A percentile compares a stretch with the other conserved stretches of the same genome.
Evolutionary conservation across 2,797 vertebrate genomes (phyloP).

Genomic region (Gobionotothen gibberifrons): DNA sequence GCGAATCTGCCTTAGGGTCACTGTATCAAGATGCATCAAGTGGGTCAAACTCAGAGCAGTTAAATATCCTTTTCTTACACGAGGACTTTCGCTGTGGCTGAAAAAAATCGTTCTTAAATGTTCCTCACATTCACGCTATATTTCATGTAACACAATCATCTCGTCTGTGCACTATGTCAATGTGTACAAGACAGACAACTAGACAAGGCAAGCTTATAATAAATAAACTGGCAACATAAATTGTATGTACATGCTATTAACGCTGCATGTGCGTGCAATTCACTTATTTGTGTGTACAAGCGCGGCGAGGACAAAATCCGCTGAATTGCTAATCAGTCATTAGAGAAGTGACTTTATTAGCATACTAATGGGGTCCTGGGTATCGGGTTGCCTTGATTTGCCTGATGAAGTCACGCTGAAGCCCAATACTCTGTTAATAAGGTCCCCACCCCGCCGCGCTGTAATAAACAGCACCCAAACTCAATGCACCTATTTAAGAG

Average conservation of each 20-base stretch:
- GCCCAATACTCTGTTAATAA: constrained; percentile 64
- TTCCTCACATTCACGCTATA: constrained; percentile 19
- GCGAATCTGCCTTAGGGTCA: neutral
- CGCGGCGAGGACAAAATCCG: constrained; percentile 47
- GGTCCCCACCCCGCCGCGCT: constrained; percentile 33
- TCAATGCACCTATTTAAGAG: constrained; percentile 30
- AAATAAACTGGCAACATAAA: constrained; percentile 37
- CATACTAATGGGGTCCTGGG: constrained; percentile 74
- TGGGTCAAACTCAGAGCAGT: constrained; percentile 1
- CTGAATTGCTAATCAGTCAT: constrained; percentile 78
- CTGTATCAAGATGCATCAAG: constrained; percentile 7
- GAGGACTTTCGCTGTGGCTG: neutral
- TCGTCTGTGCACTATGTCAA: constrained; percentile 9
- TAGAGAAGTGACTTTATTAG: constrained; percentile 77
- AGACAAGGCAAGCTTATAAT: constrained; percentile 8
- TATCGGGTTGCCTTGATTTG: constrained; percentile 64
- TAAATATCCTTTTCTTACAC: constrained; percentile 5
- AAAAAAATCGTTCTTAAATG: neutral
- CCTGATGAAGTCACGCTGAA: constrained; percentile 65
- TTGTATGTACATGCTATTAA: constrained; percentile 51
- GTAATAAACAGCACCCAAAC: constrained; percentile 41
- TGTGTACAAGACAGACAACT: constrained; percentile 16
- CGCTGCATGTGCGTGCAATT: constrained; percentile 24
- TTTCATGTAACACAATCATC: constrained; percentile 23
- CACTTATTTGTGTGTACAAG: constrained; percentile 62